phyloP scores from a whole-genome alignment of 2,113 vertebrate species.

The Pomatostomus ruficeps region DNA sequence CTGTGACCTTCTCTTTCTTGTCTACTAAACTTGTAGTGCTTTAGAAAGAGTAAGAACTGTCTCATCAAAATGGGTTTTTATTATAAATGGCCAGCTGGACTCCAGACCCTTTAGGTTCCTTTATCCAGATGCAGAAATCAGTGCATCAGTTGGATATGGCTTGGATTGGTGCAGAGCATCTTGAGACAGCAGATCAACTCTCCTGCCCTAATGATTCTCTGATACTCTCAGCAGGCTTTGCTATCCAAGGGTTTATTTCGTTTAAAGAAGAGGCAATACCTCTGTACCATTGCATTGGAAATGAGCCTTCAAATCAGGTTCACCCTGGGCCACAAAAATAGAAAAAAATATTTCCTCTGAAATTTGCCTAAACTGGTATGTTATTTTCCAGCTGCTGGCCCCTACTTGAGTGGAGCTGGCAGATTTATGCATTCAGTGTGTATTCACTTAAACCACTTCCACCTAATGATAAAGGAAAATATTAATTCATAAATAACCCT shows the following conservation, averaged over 20 bases:
- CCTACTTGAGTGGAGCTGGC: neutral
- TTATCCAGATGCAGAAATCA: neutral
- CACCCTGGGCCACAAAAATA: neutral
- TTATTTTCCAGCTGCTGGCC: neutral
- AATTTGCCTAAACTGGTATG: neutral
- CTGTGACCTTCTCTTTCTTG: neutral
- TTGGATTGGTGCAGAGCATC: neutral
- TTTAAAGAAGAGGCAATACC: neutral
- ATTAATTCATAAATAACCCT: constrained; percentile 49
- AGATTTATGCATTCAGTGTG: neutral
- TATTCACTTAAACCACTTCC: neutral
- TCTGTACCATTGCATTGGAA: neutral
- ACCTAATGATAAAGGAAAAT: constrained; percentile 34
- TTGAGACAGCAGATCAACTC: neutral
- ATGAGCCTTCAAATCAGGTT: neutral
- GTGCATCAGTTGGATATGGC: neutral
- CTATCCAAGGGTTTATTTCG: neutral
- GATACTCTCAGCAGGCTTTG: neutral
- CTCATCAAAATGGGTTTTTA: neutral
- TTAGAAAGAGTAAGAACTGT: neutral
- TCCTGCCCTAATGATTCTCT: neutral
- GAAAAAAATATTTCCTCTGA: neutral
- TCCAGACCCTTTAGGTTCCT: neutral
- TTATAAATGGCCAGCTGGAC: neutral
- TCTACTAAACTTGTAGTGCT: neutral